A percentile compares a stretch with the other conserved stretches of the same genome.
These are phyloP conservation scores for Chironomus striatipennis DNA, from an alignment of 1,140 invertebrate genomes.

Conservation along the genomic window DNA sequence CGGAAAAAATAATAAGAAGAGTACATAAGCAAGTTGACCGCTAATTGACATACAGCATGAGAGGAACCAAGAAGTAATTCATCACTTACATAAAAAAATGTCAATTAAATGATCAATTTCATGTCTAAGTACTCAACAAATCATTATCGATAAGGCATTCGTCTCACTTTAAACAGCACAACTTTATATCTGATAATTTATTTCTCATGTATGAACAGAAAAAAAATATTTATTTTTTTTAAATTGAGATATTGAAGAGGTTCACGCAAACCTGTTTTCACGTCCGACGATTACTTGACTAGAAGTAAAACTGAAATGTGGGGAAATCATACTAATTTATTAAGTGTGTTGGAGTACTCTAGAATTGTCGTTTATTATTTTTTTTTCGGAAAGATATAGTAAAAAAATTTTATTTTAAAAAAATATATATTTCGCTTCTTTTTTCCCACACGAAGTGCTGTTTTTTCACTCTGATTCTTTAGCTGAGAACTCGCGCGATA, in stretches of 20 bases:
- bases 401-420: not conserved
- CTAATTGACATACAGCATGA: not conserved
- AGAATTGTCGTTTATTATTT: slow-evolving; percentile 5
- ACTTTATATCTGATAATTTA: not conserved
- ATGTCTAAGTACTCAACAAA: not conserved
- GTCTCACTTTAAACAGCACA: not conserved
- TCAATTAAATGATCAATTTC: not conserved
- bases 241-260: not conserved
- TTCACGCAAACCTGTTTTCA: slow-evolving; percentile 6
- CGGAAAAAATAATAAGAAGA: too few relatives aligned
- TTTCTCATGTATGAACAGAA: not conserved
- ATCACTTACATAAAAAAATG: too few relatives aligned
- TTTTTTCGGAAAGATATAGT: not conserved
- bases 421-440: not conserved
- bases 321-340: slow-evolving; percentile 11
- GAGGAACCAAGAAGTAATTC: not conserved
- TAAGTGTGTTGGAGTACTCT: not conserved
- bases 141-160: not conserved
- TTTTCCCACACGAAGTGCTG: not conserved
- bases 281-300: not conserved
- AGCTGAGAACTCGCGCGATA: not conserved
- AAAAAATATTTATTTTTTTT: not conserved
- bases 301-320: not conserved
- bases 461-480: not conserved
- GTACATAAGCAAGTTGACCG: not conserved